Conservation (phyloP, 2,113 vertebrate species). For the Edolisoma coerulescens region DNA sequence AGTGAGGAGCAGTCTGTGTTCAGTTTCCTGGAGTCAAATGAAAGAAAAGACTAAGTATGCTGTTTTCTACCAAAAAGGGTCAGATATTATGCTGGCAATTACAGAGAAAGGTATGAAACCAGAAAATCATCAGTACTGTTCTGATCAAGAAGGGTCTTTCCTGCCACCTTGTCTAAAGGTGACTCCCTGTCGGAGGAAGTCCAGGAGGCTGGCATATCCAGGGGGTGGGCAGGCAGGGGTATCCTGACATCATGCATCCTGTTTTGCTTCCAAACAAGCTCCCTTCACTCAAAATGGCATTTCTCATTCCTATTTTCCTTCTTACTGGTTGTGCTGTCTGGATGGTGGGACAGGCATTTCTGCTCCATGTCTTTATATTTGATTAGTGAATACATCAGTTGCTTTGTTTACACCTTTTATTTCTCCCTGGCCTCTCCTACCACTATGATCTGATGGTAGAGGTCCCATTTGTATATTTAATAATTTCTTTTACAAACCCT, state of each 20-base stretch:
- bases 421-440: not conserved
- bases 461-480: not conserved
- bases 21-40: not conserved
- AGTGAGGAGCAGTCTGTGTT: not conserved
- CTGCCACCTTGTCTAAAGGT: accelerated
- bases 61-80: not conserved
- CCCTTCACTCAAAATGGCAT: not conserved
- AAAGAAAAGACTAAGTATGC: not conserved
- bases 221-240: not conserved
- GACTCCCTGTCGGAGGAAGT: accelerated
- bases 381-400: not conserved
- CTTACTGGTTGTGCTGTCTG: not conserved
- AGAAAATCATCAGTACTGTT: not conserved
- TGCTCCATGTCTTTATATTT: not conserved
- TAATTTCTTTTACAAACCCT: not conserved
- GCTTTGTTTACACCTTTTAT: not conserved
- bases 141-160: not conserved
- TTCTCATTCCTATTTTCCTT: not conserved
- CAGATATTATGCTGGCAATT: not conserved
- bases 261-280: not conserved
- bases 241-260: accelerated
- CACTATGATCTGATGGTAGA: not conserved
- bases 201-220: not conserved
- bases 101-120: not conserved
- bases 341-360: not conserved